Evolutionary conservation across 2,888 invertebrate genomes (phyloP).

Genomic region (Yponomeuta plumbellus): DNA sequence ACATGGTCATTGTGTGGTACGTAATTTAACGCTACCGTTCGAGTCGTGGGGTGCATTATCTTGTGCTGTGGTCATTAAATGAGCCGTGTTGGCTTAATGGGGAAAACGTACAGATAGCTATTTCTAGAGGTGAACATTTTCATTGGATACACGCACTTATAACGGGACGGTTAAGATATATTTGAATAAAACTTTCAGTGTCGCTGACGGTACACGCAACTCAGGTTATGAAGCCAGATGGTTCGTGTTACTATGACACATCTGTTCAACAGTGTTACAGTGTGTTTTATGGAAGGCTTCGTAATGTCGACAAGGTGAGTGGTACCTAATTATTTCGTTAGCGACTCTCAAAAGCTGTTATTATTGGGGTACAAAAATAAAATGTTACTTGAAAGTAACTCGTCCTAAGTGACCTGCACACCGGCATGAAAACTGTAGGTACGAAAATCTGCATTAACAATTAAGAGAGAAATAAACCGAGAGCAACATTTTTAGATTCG

Average conservation of each 20-base stretch:
- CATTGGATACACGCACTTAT: not conserved
- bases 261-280: slow-evolving; percentile 8
- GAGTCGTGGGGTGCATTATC: not conserved
- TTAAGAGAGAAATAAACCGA: no score
- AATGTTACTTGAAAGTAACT: no score
- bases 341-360: not conserved
- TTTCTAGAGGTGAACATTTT: not conserved
- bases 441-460: no score
- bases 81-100: slow-evolving; percentile 6
- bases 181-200: not conserved
- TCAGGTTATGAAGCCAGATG: not conserved
- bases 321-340: not conserved
- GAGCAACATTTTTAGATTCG: no score
- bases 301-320: not conserved
- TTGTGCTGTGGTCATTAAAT: slow-evolving; percentile 12
- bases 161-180: not conserved
- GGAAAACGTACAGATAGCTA: no score
- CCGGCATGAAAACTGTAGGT: no score
- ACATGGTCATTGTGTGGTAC: slow-evolving; percentile 8
- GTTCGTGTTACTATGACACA: not conserved
- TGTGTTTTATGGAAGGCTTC: not conserved
- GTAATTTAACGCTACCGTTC: slow-evolving; percentile 9
- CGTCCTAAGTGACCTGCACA: no score
- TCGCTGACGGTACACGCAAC: not conserved
- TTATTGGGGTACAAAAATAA: no score